phyloP scores from a whole-genome alignment of 2,888 invertebrate genomes.

The Diarsia rubi region DNA sequence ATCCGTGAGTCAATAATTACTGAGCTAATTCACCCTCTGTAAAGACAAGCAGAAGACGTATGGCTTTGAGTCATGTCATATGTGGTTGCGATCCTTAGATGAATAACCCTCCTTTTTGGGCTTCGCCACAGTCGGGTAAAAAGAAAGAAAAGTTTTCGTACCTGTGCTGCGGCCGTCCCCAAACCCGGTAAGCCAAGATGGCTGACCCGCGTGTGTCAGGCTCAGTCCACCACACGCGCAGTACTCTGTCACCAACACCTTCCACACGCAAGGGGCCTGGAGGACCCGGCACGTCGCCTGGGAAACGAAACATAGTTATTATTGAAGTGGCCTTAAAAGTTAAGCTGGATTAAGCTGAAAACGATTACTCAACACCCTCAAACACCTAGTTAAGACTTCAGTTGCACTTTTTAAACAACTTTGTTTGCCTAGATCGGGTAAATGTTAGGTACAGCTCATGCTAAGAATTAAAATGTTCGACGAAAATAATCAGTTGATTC shows the following conservation, averaged over 20 bases:
- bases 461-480: background rate
- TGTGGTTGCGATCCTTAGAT: background rate
- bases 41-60: background rate
- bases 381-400: too few relatives aligned
- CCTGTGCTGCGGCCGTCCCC: constrained; percentile 91
- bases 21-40: background rate
- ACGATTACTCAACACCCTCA: too few relatives aligned
- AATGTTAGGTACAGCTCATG: background rate
- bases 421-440: background rate
- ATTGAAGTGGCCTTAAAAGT: background rate
- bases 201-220: constrained; percentile 94
- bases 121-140: too few relatives aligned
- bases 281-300: constrained; percentile 94
- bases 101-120: too few relatives aligned
- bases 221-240: constrained; percentile 95
- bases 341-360: background rate
- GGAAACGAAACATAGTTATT: background rate
- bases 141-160: constrained; percentile 37
- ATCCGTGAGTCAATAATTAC: background rate
- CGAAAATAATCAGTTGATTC: background rate
- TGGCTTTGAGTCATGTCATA: background rate
- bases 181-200: constrained; percentile 94
- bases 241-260: constrained; percentile 93
- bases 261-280: constrained; percentile 95
- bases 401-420: background rate